Conservation (phyloP, 2,888 invertebrate genomes). For the Eupithecia dodoneata region DNA sequence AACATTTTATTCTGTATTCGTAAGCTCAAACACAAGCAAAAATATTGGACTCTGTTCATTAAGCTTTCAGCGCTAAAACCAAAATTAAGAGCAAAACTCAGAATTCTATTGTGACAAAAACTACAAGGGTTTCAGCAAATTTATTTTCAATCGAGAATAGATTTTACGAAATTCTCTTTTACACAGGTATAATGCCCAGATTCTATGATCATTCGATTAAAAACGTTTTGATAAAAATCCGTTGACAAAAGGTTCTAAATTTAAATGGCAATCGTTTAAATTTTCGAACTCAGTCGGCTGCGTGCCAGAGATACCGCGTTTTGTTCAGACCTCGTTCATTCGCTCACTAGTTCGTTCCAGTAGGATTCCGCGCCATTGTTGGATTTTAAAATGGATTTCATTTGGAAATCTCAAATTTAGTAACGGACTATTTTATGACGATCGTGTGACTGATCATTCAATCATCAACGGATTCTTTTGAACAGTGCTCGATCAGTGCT, state of each 20-base stretch:
- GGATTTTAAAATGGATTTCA: slow-evolving; percentile 29
- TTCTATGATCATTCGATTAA: slow-evolving; percentile 23
- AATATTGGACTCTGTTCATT: background rate
- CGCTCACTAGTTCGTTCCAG: slow-evolving; percentile 39
- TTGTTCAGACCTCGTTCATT: slow-evolving; percentile 41
- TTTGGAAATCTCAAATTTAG: slow-evolving; percentile 21
- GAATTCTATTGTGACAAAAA: background rate
- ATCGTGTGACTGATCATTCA: background rate
- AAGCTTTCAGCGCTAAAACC: background rate
- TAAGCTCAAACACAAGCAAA: background rate
- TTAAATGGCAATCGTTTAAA: slow-evolving; percentile 35
- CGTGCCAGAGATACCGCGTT: slow-evolving; percentile 53
- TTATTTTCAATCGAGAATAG: background rate
- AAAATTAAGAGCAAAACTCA: slow-evolving; percentile 5
- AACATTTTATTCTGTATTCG: background rate
- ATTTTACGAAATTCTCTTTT: slow-evolving; percentile 2
- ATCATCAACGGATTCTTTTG: background rate
- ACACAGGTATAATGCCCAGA: slow-evolving; percentile 8
- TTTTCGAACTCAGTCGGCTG: slow-evolving; percentile 43
- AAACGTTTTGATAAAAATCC: slow-evolving; percentile 29
- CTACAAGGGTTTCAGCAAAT: background rate
- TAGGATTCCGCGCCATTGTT: slow-evolving; percentile 32
- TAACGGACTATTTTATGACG: background rate
- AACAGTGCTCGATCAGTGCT: too few species aligned
- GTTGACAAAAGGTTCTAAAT: slow-evolving; percentile 35